Percentiles rank a stretch among this genome's conserved stretches.
Evolutionary conservation across 1,140 invertebrate species (phyloP).

Genomic region (Daktulosphaira vitifoliae): DNA sequence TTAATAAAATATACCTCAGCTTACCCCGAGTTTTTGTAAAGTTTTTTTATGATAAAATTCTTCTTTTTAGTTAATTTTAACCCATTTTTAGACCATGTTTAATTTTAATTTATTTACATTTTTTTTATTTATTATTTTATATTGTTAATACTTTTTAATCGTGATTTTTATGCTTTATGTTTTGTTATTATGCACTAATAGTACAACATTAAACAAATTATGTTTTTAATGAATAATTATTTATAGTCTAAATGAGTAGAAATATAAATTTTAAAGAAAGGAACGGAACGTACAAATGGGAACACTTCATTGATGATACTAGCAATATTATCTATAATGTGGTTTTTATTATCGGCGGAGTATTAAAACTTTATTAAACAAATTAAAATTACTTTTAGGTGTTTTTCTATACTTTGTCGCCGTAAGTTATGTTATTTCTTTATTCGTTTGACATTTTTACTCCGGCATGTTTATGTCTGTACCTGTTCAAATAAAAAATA

Average conservation of each 20-base stretch:
- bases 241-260: conserved; percentile 32
- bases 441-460: not conserved
- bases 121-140: conserved; percentile 31
- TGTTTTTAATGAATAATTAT: conserved; percentile 33
- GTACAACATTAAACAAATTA: conserved; percentile 33
- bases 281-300: conserved; percentile 30
- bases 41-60: not conserved
- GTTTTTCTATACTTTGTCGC: conserved; percentile 13
- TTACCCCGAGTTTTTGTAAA: conserved; percentile 8
- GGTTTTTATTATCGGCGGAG: conserved; percentile 19
- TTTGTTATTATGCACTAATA: conserved; percentile 32
- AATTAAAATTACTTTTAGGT: conserved; percentile 24
- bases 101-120: conserved; percentile 20
- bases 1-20: conserved; percentile 15
- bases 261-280: conserved; percentile 24
- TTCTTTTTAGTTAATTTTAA: conserved; percentile 29
- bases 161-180: conserved; percentile 34
- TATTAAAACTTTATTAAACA: not conserved
- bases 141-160: conserved; percentile 24
- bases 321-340: conserved; percentile 23
- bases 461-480: conserved; percentile 10
- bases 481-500: conserved; percentile 23
- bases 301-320: conserved; percentile 15
- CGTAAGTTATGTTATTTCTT: not conserved
- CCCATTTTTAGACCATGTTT: conserved; percentile 27